phyloP scores from a whole-genome alignment of 2,797 vertebrate species.

The Ambastaia sidthimunki region DNA sequence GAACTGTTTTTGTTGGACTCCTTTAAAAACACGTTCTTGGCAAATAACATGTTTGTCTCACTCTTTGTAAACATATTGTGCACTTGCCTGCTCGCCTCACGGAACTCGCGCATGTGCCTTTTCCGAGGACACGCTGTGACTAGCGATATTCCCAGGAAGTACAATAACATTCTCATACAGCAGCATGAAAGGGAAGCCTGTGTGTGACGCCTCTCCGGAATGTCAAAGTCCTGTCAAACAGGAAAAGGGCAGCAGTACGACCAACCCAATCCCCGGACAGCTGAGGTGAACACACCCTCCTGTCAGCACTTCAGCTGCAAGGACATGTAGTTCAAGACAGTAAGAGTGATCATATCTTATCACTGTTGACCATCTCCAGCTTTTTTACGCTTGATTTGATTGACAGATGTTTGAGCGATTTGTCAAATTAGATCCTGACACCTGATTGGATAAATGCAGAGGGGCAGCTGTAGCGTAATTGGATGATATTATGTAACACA shows the following conservation, averaged over 20 bases:
- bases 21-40: background rate
- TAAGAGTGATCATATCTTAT: constrained; percentile 39
- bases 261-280: constrained; percentile 62
- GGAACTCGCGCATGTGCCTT: background rate
- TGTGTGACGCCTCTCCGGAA: constrained; percentile 72
- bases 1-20: background rate
- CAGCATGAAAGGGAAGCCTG: constrained; percentile 67
- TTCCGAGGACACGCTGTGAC: constrained; percentile 15
- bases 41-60: background rate
- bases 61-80: background rate
- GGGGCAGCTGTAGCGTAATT: constrained; percentile 20
- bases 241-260: constrained; percentile 49
- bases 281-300: constrained; percentile 38
- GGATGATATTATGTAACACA: constrained; percentile 49
- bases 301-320: constrained; percentile 16
- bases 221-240: constrained; percentile 69
- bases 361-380: constrained; percentile 23
- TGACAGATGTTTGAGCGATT: constrained; percentile 28
- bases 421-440: constrained; percentile 29
- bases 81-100: too few relatives aligned
- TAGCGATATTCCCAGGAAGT: constrained; percentile 54
- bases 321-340: constrained; percentile 25
- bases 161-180: constrained; percentile 68
- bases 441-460: constrained; percentile 39
- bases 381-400: constrained; percentile 4